Evolutionary conservation across 2,888 invertebrate species (phyloP).

Genomic region (Apotomis turbidana): DNA sequence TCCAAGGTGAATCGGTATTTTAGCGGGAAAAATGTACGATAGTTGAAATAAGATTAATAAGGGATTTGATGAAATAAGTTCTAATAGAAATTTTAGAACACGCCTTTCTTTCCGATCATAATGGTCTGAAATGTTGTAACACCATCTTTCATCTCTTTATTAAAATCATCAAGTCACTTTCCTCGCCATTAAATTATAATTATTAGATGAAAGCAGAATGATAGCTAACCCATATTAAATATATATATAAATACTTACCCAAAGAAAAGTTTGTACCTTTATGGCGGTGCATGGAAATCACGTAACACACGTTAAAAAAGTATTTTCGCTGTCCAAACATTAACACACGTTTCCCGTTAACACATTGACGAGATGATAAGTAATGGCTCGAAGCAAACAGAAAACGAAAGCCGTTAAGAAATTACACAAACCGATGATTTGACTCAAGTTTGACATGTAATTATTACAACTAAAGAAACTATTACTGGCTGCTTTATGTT

Average conservation of each 20-base stretch:
- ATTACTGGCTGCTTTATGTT: constrained; percentile 5
- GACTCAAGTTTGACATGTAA: constrained; percentile 26
- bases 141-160: too few species aligned
- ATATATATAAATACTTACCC: not conserved
- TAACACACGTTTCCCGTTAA: constrained; percentile 15
- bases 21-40: too few species aligned
- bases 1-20: too few species aligned
- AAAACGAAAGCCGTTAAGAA: constrained; percentile 32
- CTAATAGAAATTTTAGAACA: too few species aligned
- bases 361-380: constrained; percentile 29
- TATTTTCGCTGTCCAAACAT: constrained; percentile 18
- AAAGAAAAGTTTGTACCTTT: not conserved
- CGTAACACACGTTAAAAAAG: constrained; percentile 13
- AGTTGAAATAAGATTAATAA: too few species aligned
- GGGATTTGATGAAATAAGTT: too few species aligned
- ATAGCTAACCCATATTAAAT: too few species aligned
- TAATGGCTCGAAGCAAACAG: constrained; percentile 29
- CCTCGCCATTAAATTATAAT: too few species aligned
- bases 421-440: constrained; percentile 27
- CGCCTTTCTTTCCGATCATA: too few species aligned
- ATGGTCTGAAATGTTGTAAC: too few species aligned
- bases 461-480: constrained; percentile 25
- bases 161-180: too few species aligned
- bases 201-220: too few species aligned
- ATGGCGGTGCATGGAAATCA: not conserved